Conservation (phyloP, 2,797 vertebrate genomes). For the Pseudotriccus pelzelni region DNA sequence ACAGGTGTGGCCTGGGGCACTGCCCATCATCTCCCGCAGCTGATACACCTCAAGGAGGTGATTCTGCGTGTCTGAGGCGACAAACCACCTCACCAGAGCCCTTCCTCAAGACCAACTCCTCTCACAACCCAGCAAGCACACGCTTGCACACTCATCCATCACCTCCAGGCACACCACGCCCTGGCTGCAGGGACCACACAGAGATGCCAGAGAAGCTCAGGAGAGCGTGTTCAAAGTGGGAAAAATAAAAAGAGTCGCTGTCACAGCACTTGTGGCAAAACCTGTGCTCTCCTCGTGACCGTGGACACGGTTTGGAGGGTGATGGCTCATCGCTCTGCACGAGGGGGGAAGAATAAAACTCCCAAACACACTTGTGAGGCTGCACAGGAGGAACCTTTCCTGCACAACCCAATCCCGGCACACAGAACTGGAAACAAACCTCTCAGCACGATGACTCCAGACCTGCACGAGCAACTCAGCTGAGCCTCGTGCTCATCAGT, state of each 20-base stretch:
- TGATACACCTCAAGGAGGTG: neutral
- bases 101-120: neutral
- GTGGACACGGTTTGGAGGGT: accelerated
- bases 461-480: neutral
- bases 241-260: neutral
- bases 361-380: neutral
- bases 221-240: neutral
- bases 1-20: neutral
- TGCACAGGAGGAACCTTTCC: neutral
- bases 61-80: neutral
- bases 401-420: accelerated
- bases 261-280: accelerated
- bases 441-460: accelerated
- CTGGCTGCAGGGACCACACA: neutral
- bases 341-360: neutral
- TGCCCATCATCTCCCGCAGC: neutral
- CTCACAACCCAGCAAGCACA: neutral
- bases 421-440: accelerated
- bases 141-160: accelerated
- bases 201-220: neutral
- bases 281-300: accelerated
- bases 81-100: neutral
- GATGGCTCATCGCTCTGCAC: neutral
- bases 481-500: accelerated
- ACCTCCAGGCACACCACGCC: neutral